These are phyloP conservation scores for Myripristis murdjan DNA, from an alignment of 2,797 vertebrate species.

Conservation along the genomic window DNA sequence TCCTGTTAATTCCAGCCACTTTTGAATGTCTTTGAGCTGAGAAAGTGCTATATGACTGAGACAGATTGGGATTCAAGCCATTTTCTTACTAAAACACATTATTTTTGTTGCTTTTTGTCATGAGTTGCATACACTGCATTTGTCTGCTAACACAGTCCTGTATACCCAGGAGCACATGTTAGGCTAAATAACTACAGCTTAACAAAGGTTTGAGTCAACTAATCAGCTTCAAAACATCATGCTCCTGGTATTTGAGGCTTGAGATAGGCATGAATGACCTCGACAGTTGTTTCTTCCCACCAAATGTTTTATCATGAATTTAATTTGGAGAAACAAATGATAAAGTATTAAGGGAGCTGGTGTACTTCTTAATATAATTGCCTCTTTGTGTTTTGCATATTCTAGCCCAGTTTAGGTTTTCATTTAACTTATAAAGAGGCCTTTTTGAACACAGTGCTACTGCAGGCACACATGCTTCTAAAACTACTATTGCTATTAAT, in stretches of 20 bases:
- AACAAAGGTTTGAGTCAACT: too few relatives aligned
- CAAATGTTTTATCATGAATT: too few relatives aligned
- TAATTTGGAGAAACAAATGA: too few relatives aligned
- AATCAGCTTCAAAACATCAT: background rate
- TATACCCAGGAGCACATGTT: background rate
- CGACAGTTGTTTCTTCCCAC: background rate
- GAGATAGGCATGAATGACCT: background rate
- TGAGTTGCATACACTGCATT: slow-evolving; percentile 18
- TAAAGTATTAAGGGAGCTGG: too few relatives aligned
- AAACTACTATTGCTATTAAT: too few relatives aligned
- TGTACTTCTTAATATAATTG: too few relatives aligned
- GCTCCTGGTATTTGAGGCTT: background rate
- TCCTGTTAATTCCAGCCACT: too few relatives aligned
- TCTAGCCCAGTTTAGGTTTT: too few relatives aligned
- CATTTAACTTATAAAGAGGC: too few relatives aligned
- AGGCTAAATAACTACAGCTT: background rate
- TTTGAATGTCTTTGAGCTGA: background rate
- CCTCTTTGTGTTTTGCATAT: too few relatives aligned
- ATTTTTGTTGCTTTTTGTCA: slow-evolving; percentile 26
- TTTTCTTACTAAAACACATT: slow-evolving; percentile 42
- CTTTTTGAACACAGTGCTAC: too few relatives aligned
- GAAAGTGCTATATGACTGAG: slow-evolving; percentile 43
- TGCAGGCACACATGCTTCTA: too few relatives aligned
- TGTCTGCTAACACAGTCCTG: slow-evolving; percentile 21
- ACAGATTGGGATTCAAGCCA: slow-evolving; percentile 37